A percentile compares a stretch with the other conserved stretches of the same genome.
phyloP scores from a whole-genome alignment of 1,140 invertebrate genomes.

The Pteromalus puparum region DNA sequence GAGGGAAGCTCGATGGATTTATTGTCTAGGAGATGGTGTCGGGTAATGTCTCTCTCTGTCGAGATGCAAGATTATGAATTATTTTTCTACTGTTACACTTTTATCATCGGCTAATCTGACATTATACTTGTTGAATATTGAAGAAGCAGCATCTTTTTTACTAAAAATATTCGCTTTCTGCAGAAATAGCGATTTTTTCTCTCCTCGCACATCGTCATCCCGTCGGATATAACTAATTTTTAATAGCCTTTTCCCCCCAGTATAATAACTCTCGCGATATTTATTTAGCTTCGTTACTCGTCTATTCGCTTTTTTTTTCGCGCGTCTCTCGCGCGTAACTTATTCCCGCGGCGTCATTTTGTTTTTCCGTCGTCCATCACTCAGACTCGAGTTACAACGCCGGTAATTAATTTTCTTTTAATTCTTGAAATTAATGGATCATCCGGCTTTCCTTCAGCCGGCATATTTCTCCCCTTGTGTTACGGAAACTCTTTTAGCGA shows the following conservation, averaged over 20 bases:
- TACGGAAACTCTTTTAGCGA: background rate
- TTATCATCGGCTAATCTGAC: no score
- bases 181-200: background rate
- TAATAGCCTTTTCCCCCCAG: background rate
- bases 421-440: slow-evolving; percentile 61
- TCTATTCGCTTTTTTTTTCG: background rate
- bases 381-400: slow-evolving; percentile 44
- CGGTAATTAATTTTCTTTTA: slow-evolving; percentile 63
- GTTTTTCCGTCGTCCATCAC: slow-evolving; percentile 62
- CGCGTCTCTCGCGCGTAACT: background rate
- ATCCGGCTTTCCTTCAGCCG: background rate
- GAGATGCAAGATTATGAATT: no score
- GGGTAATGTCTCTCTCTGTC: no score
- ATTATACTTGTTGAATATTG: no score
- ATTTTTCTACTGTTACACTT: no score
- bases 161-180: background rate
- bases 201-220: background rate
- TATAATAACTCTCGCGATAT: background rate
- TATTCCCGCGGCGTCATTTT: background rate
- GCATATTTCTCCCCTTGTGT: background rate
- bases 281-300: slow-evolving; percentile 4
- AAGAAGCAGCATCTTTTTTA: no score
- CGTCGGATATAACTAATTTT: background rate
- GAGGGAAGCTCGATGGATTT: background rate
- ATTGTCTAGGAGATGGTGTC: background rate